Evolutionary conservation across 2,113 vertebrate species (phyloP).

Genomic region (Ceratotherium simum): DNA sequence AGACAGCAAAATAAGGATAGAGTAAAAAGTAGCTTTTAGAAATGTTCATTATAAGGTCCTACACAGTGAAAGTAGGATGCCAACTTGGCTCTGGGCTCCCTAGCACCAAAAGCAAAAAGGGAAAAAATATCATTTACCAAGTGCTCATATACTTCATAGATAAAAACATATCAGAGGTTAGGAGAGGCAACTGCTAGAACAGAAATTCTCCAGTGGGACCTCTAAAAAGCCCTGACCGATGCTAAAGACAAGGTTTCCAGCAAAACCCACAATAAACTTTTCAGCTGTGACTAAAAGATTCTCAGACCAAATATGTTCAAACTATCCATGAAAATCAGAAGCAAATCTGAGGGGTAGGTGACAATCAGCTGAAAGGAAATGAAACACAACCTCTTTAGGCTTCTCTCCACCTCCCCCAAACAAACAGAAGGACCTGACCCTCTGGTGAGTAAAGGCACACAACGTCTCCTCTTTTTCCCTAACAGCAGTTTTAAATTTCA

Average conservation of each 20-base stretch:
- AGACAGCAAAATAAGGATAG: neutral
- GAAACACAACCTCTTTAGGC: neutral
- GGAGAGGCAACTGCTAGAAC: neutral
- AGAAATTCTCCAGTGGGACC: conserved; percentile 12
- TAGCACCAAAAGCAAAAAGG: conserved; percentile 34
- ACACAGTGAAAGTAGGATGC: neutral
- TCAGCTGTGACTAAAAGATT: neutral
- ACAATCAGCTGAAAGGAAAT: neutral
- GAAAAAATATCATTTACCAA: neutral
- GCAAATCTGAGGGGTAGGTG: neutral
- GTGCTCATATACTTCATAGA: neutral
- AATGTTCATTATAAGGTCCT: neutral
- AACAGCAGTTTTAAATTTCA: neutral
- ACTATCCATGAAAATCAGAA: neutral
- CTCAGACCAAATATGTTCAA: neutral
- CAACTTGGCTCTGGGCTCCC: neutral
- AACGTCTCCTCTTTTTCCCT: neutral
- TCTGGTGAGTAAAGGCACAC: neutral
- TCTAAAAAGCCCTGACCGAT: neutral
- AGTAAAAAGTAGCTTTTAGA: neutral
- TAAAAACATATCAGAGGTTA: neutral
- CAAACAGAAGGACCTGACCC: neutral
- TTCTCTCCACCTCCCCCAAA: neutral
- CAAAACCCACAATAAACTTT: neutral
- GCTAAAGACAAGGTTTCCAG: neutral